phyloP scores from a whole-genome alignment of 2,113 vertebrate species.

The Megaceryle torquata region DNA sequence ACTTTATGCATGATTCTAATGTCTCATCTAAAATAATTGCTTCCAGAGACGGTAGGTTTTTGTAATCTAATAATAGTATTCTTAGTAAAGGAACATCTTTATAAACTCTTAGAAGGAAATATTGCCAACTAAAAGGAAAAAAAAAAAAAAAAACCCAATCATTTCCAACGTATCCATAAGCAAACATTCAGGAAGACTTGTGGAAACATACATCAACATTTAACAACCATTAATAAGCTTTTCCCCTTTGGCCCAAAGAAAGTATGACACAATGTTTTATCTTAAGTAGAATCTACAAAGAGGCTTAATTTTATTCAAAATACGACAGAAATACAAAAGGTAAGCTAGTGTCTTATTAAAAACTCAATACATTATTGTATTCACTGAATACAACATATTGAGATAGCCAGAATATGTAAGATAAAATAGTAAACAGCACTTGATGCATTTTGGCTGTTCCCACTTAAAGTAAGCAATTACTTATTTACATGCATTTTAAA shows the following conservation, averaged over 20 bases:
- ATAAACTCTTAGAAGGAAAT: not conserved
- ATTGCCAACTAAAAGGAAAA: not conserved
- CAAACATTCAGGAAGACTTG: not conserved
- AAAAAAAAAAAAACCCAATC: not conserved
- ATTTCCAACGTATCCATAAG: not conserved
- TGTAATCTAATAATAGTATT: not conserved
- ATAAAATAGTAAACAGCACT: not conserved
- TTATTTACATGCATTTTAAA: not conserved
- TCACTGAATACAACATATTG: not conserved
- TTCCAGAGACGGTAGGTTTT: not conserved
- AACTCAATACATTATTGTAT: not conserved
- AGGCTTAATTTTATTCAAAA: not conserved
- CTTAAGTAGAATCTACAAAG: not conserved
- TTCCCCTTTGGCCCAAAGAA: not conserved
- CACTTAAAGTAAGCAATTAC: not conserved
- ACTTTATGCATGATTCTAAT: not conserved
- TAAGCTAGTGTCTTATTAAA: not conserved
- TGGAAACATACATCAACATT: not conserved
- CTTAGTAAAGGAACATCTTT: not conserved
- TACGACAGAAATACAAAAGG: too few relatives aligned
- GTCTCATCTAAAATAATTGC: slow-evolving; percentile 13
- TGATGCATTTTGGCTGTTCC: not conserved
- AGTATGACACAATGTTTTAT: not conserved
- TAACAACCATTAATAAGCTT: not conserved
- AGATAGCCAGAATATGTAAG: not conserved